phyloP scores from a whole-genome alignment of 2,888 invertebrate genomes.

The Ferdinandea cuprea region DNA sequence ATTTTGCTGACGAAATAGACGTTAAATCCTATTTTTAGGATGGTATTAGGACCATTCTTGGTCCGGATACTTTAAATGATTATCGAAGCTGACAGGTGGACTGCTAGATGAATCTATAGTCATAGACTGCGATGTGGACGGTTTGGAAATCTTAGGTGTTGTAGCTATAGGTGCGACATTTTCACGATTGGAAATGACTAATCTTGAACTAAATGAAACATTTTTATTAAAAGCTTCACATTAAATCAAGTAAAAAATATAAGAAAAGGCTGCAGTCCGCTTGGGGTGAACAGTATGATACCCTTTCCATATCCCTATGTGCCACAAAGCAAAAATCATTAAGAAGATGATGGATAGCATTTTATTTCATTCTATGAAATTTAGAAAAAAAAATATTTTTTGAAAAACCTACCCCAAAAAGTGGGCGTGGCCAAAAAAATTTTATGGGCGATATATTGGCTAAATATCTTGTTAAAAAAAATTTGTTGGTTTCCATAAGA shows the following conservation, averaged over 20 bases:
- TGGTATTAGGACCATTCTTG: background rate
- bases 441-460: too few species aligned
- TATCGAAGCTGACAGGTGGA: background rate
- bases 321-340: background rate
- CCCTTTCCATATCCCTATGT: background rate
- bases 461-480: too few species aligned
- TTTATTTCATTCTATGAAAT: too few species aligned
- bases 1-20: slow-evolving; percentile 18
- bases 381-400: too few species aligned
- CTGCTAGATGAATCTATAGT: background rate
- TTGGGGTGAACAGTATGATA: background rate
- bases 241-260: background rate
- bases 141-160: background rate
- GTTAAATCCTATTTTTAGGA: slow-evolving; percentile 18
- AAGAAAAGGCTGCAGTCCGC: background rate
- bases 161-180: background rate
- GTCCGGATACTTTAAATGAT: background rate
- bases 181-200: background rate
- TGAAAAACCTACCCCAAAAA: too few species aligned
- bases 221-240: background rate
- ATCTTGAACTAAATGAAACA: background rate
- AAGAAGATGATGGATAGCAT: too few species aligned
- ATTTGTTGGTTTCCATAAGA: too few species aligned
- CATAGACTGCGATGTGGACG: background rate
- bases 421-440: too few species aligned